These are phyloP conservation scores for Phoebastria nigripes DNA, from an alignment of 2,797 vertebrate genomes.

Conservation along the genomic window DNA sequence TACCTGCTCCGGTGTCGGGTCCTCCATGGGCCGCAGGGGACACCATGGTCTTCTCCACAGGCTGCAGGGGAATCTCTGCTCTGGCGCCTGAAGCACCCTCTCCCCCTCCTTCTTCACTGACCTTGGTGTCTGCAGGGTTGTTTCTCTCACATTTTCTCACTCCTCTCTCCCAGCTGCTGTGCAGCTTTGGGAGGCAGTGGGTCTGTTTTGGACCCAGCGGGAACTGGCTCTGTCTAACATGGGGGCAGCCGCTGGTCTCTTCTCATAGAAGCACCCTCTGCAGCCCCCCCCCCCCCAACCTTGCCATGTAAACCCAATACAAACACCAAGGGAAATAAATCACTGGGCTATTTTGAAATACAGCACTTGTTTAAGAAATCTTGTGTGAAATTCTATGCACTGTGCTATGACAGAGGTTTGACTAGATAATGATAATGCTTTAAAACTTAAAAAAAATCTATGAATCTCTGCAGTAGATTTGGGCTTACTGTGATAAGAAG, in stretches of 20 bases:
- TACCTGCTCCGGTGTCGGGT: background rate
- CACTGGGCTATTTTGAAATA: background rate
- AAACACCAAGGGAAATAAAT: background rate
- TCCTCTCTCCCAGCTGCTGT: background rate
- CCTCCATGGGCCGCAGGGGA: background rate
- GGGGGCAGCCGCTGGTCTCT: background rate
- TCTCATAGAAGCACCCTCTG: background rate
- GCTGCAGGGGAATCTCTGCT: background rate
- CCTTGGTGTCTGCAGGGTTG: background rate
- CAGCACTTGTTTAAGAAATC: background rate
- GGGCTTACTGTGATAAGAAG: background rate
- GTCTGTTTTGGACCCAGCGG: background rate
- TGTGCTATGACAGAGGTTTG: background rate
- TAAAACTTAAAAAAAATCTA: background rate
- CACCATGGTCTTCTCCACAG: background rate
- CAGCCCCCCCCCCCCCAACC: background rate
- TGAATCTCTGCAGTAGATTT: background rate
- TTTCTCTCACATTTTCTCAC: background rate
- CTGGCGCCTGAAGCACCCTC: rapidly evolving
- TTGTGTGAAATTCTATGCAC: background rate
- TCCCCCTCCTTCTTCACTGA: background rate
- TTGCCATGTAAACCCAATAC: background rate
- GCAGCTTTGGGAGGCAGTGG: background rate
- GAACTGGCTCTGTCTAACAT: background rate
- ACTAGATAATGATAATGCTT: background rate